Evolutionary conservation across 2,888 invertebrate genomes (phyloP).

Genomic region (Venustoraphidia nigricollis): DNA sequence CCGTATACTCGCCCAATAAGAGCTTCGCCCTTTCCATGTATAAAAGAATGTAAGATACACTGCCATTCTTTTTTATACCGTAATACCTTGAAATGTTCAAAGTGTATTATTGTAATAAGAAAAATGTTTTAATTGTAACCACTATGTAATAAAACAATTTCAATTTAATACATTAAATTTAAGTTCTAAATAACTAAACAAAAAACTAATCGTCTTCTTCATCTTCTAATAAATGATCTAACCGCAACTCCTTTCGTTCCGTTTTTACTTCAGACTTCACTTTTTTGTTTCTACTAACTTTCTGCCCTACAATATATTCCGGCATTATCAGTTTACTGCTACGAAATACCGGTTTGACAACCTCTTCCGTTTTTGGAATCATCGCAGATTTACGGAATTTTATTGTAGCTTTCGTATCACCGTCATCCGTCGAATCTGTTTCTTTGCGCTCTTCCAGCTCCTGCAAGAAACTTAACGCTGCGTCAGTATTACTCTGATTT

Average conservation of each 20-base stretch:
- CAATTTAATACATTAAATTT: too few species aligned
- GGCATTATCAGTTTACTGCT: slow-evolving; percentile 64
- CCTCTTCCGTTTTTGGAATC: slow-evolving; percentile 7
- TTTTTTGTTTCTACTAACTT: slow-evolving; percentile 34
- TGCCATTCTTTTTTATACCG: too few species aligned
- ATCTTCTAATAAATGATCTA: slow-evolving; percentile 37
- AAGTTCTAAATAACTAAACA: too few species aligned
- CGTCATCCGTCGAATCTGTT: slow-evolving; percentile 12
- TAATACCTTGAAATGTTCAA: too few species aligned
- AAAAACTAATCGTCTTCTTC: slow-evolving; percentile 21
- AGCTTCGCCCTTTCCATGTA: too few species aligned
- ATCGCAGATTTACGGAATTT: slow-evolving; percentile 16
- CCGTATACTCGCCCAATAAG: too few species aligned
- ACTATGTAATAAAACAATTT: too few species aligned
- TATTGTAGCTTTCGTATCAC: slow-evolving; percentile 16
- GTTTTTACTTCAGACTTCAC: slow-evolving; percentile 14
- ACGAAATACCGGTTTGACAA: slow-evolving; percentile 37
- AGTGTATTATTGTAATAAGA: too few species aligned
- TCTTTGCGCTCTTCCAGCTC: slow-evolving; percentile 43
- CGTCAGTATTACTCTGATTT: slow-evolving; percentile 58
- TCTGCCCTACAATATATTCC: slow-evolving; percentile 64
- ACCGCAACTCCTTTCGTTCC: slow-evolving; percentile 26
- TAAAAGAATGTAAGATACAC: too few species aligned
- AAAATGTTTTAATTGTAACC: too few species aligned
- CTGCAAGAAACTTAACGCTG: slow-evolving; percentile 61